Evolutionary conservation across 1,140 invertebrate genomes (phyloP).

Genomic region (Phymorhynchus buccinoides): DNA sequence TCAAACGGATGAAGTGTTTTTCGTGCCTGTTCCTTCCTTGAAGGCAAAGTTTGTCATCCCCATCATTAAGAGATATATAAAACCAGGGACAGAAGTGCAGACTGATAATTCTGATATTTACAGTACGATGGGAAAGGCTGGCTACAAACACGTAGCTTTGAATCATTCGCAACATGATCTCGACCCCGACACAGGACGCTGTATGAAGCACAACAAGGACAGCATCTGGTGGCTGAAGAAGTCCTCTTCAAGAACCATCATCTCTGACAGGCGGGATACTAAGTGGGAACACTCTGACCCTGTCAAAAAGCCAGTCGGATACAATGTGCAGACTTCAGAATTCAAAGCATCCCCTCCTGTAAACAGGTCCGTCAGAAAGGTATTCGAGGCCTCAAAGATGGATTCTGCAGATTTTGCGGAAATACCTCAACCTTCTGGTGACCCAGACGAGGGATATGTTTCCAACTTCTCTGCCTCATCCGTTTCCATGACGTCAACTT

Average conservation of each 20-base stretch:
- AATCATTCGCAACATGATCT: neutral
- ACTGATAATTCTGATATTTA: conserved; percentile 1
- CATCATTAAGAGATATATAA: neutral
- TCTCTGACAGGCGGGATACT: neutral
- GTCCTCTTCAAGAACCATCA: neutral
- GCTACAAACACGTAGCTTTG: neutral
- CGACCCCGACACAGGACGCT: neutral
- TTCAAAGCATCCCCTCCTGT: neutral
- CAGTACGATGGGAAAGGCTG: neutral
- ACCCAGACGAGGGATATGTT: too few relatives aligned
- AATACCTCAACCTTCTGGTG: neutral
- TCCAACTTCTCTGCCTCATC: too few relatives aligned
- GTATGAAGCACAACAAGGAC: neutral
- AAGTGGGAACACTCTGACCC: neutral
- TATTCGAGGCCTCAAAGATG: neutral
- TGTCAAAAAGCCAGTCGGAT: neutral
- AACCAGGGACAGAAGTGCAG: neutral
- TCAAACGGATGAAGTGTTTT: neutral
- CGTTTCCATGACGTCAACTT: too few relatives aligned
- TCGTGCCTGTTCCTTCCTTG: neutral
- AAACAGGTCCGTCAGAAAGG: neutral
- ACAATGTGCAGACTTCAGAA: neutral
- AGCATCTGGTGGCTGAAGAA: neutral
- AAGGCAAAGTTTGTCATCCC: neutral
- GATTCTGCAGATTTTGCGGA: neutral